These are phyloP conservation scores for Brachionus asplanchnoidis DNA, from an alignment of 1,140 invertebrate genomes.

Conservation along the genomic window DNA sequence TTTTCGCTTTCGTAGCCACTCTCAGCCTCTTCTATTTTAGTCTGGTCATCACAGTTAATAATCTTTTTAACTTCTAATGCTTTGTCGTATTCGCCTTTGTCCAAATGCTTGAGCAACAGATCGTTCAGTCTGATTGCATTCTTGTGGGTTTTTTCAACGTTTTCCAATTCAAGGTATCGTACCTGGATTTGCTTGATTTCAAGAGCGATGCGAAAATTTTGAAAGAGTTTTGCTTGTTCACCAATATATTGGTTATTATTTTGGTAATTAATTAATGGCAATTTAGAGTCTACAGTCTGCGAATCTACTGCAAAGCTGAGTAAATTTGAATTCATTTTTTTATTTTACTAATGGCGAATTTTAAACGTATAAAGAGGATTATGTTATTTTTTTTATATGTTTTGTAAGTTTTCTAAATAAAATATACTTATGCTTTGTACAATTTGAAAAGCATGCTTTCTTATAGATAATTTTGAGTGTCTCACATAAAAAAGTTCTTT, in stretches of 20 bases:
- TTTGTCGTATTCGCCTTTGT: constrained; percentile 3
- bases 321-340: neutral
- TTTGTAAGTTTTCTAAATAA: neutral
- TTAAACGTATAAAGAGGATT: neutral
- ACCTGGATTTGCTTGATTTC: neutral
- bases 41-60: neutral
- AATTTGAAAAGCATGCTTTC: neutral
- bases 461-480: neutral
- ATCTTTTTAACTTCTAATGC: neutral
- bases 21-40: neutral
- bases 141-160: neutral
- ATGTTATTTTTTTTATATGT: neutral
- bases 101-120: neutral
- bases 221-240: neutral
- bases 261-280: neutral
- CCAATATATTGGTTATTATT: neutral
- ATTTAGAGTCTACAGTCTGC: neutral
- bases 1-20: constrained; percentile 22
- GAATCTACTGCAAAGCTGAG: neutral
- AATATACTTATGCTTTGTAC: neutral
- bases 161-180: constrained; percentile 4
- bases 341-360: neutral
- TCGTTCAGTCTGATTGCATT: neutral
- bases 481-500: neutral
- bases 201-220: neutral